phyloP scores from a whole-genome alignment of 64 coral and sea anemone species.

The Platygyra sinensis region DNA sequence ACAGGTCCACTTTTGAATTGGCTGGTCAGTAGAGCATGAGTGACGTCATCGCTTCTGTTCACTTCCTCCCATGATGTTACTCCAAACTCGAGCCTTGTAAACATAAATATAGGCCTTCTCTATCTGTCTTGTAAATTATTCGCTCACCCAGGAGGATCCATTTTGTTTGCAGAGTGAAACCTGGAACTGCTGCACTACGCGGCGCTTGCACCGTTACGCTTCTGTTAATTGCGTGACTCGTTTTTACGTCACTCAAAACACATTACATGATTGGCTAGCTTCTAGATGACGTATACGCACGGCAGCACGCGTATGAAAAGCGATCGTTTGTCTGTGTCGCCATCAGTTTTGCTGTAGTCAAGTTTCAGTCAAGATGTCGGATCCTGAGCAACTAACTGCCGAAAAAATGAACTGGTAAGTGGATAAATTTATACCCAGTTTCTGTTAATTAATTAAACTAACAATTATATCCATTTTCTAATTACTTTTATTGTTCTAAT shows the following conservation, averaged over 20 bases:
- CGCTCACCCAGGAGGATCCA: too few species aligned
- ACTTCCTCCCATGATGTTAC: too few species aligned
- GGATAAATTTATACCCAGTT: not conserved
- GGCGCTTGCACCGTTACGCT: not conserved
- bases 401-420: not conserved
- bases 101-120: too few species aligned
- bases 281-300: not conserved
- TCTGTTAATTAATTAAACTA: not conserved
- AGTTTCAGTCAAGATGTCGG: not conserved
- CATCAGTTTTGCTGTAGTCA: not conserved
- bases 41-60: too few species aligned
- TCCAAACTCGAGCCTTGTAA: too few species aligned
- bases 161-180: too few species aligned
- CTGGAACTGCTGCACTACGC: too few species aligned
- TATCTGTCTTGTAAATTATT: too few species aligned
- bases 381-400: not conserved
- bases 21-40: too few species aligned
- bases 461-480: not conserved
- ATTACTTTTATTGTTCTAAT: constrained; percentile 28
- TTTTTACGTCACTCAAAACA: not conserved
- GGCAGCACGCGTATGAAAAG: not conserved
- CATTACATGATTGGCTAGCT: not conserved
- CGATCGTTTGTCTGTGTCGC: not conserved
- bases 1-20: too few species aligned
- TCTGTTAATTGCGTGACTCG: not conserved